phyloP scores from a whole-genome alignment of 2,888 invertebrate species.

The Ctena decussata region DNA sequence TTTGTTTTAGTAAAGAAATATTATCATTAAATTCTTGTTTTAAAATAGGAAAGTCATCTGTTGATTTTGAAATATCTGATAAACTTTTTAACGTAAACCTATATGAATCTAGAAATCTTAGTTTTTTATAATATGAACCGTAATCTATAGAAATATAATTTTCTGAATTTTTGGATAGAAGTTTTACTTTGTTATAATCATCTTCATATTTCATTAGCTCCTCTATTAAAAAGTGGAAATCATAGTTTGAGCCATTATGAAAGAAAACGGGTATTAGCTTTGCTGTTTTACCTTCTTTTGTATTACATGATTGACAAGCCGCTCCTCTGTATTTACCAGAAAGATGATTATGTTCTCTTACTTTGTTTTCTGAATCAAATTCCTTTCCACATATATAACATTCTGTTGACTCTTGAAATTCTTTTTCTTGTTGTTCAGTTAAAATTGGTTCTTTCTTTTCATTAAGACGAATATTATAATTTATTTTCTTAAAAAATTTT shows the following conservation, averaged over 20 bases:
- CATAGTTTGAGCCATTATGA: constrained; percentile 59
- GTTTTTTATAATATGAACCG: constrained; percentile 38
- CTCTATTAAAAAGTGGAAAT: constrained; percentile 50
- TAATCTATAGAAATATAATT: constrained; percentile 64
- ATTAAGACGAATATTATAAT: not conserved
- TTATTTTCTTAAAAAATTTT: constrained; percentile 43
- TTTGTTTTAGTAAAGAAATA: not conserved
- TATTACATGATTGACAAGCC: not conserved
- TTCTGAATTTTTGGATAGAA: constrained; percentile 62
- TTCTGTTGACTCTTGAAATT: constrained; percentile 12
- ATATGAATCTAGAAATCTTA: constrained; percentile 8
- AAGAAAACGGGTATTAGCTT: constrained; percentile 47
- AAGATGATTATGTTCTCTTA: constrained; percentile 59
- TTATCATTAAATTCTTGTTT: constrained; percentile 6
- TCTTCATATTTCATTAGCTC: not conserved
- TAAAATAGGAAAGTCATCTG: constrained; percentile 22
- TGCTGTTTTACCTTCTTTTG: not conserved
- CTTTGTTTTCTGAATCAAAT: not conserved
- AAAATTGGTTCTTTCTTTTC: constrained; percentile 20
- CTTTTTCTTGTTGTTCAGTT: not conserved
- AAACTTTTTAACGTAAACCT: not conserved
- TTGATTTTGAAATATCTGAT: constrained; percentile 28
- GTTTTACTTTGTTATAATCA: not conserved
- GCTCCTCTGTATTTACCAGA: constrained; percentile 42
- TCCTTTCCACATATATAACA: constrained; percentile 11